Evolutionary conservation across 2,888 invertebrate genomes (phyloP).

Genomic region (Melanostoma mellinum): DNA sequence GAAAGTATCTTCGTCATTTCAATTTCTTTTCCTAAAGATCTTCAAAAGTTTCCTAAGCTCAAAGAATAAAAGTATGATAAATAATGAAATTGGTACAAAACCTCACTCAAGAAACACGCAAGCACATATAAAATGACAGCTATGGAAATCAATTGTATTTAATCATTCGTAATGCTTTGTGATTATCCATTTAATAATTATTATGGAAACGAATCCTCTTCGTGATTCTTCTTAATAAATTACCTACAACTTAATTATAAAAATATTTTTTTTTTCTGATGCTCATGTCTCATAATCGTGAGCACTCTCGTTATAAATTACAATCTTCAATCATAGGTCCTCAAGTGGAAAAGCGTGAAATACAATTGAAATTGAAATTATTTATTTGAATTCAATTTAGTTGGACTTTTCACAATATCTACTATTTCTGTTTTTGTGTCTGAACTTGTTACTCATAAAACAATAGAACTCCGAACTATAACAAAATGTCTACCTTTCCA

Average conservation of each 20-base stretch:
- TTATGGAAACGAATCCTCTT: background rate
- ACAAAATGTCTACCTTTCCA: too few relatives aligned
- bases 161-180: conserved; percentile 3
- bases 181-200: conserved; percentile 1
- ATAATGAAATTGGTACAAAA: background rate
- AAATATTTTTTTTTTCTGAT: background rate
- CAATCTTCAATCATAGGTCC: background rate
- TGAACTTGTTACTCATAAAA: too few relatives aligned
- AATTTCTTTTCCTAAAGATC: too few relatives aligned
- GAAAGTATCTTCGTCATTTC: too few relatives aligned
- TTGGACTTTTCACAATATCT: too few relatives aligned
- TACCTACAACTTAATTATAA: conserved; percentile 17
- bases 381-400: background rate
- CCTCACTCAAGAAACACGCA: conserved; percentile 13
- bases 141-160: conserved; percentile 8
- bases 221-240: conserved; percentile 11
- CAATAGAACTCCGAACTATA: too few relatives aligned
- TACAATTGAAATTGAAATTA: background rate
- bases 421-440: too few relatives aligned
- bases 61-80: too few relatives aligned
- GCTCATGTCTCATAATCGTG: conserved; percentile 12
- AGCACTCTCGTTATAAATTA: background rate
- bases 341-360: background rate
- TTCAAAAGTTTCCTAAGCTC: too few relatives aligned
- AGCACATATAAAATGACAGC: conserved; percentile 2